Base-by-base conservation (phyloP, 2,888 invertebrate species). In the Chymomyza procnemis region DNA sequence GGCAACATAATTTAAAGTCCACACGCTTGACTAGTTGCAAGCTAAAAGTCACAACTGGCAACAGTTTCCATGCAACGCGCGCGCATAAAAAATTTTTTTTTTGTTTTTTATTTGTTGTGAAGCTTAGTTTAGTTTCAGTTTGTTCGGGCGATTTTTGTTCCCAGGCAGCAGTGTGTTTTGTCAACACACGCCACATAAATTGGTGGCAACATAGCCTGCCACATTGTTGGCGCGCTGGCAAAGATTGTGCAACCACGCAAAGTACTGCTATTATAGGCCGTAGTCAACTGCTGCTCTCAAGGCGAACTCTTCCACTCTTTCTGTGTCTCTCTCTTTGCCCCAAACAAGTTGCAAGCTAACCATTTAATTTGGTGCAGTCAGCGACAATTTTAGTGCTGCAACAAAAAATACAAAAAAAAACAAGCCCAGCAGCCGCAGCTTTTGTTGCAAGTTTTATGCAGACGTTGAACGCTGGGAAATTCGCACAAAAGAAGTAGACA, bases 371-470 rank as follows among this genome's bases (percentile, higher is more conserved):
- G 66, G 69, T 69, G 50, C 73, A 73, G 63, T 60, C 73, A 74
- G 73, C 83, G 85, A 83, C 85, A 75, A 80, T 80, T 81, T 81
- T 75, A 78, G 85, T 80, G 71, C 68, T 68, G 63, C 71, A 62
- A 34, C 8, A 12, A 12, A 4, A n/a, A 56, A n/a, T n/a, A n/a
- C n/a, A 56, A 54, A 54, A 22, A 18, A 54, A 21, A 54, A 54
- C 18, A 54, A 54, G 14, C 21, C 19, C 18, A 54, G 21, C 18
- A 54, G 19, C 21, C 18, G 54, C 48, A 50, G 54, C 54, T 54
- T 54, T 54, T 54, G 54, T 21, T 18, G 54, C 22, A 22, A 72
- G 79, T 85, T 79, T 75, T 74, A 80, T 75, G 70, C 14, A 54
- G 54, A 54, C 77, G 82, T 73, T 79, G 85, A 26, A 81, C 73